These are phyloP conservation scores for Trypoxylus dichotomus DNA, from an alignment of 1,140 invertebrate genomes.

Conservation along the genomic window DNA sequence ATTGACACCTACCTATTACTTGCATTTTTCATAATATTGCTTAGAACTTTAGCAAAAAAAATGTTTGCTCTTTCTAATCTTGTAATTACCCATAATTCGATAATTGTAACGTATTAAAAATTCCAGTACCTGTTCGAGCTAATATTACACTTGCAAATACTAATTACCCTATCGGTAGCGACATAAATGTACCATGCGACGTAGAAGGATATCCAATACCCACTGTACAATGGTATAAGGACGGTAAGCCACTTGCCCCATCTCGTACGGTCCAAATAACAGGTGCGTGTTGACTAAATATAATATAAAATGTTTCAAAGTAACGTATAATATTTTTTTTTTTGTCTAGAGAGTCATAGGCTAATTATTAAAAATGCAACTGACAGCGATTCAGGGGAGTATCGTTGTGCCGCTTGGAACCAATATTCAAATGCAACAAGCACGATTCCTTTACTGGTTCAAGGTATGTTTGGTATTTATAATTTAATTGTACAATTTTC, in stretches of 20 bases:
- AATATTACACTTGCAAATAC: constrained; percentile 60
- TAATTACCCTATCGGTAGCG: constrained; percentile 64
- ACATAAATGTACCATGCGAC: constrained; percentile 71
- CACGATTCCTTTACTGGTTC: constrained; percentile 65
- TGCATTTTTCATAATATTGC: too few relatives aligned
- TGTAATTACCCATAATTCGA: too few relatives aligned
- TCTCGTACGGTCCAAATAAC: constrained; percentile 62
- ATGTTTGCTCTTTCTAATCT: too few relatives aligned
- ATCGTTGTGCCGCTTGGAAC: constrained; percentile 79
- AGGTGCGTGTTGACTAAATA: constrained; percentile 55
- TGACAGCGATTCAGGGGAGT: constrained; percentile 71
- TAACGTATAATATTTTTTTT: constrained; percentile 28
- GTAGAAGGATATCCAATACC: constrained; percentile 78
- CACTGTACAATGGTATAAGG: constrained; percentile 77
- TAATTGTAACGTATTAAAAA: not conserved
- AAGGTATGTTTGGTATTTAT: constrained; percentile 59
- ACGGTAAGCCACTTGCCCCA: constrained; percentile 59
- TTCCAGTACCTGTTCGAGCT: constrained; percentile 63
- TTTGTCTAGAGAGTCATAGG: constrained; percentile 63
- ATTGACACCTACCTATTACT: too few relatives aligned
- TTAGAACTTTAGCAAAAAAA: too few relatives aligned
- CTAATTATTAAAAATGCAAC: constrained; percentile 67
- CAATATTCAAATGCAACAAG: constrained; percentile 62
- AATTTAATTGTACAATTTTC: not conserved
- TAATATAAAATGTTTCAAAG: constrained; percentile 11